Base-by-base conservation (phyloP, 2,113 vertebrate genomes). In the Rafetus swinhoei region DNA sequence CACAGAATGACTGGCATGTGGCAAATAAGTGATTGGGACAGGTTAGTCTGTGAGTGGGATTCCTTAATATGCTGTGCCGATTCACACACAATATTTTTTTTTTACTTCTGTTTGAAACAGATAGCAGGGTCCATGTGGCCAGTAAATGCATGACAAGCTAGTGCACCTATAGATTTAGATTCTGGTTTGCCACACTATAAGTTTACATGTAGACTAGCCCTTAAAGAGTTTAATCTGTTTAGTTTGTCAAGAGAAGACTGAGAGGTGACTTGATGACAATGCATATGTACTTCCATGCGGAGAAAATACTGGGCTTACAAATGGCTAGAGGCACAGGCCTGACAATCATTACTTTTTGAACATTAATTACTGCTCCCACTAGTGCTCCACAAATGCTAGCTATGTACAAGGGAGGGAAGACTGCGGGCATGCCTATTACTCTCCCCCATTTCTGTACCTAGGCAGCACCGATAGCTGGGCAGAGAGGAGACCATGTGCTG, bases 401-500 rank as follows among this genome's bases (percentile, higher is more conserved):
- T 72, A n/a, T 72, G 9, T 72, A n/a, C 32, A 69, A 69, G 32
- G n/a, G 32, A 72, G n/a, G 32, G 16, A 72, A 72, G 18, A 35
- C 15, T 15, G 2, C 4, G 65, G 16, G 18, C 65, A 72, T 35
- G 32, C 65, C 18, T 86, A 79, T 4, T 29, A 21, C 77, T 45
- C 45, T 45, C 45, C 81, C 81, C 89, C 84, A 29, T n/a, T 95
- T 52, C 87, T 83, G 85, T 76, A 74, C 29, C 59, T 82, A 69
- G 19, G 56, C 60, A 90, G 76, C 35, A 81, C n/a, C 85, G 54
- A 82, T 94, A 72, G 86, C 82, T 84, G 84, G 72, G 57, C 4
- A 4, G 32, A 87, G 57, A 83, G 0, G 0, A 54, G 80, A 84
- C 79, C 16, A 72, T 35, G 32, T 72, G 65, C 18, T 35, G 18